Evolutionary conservation across 2,888 invertebrate species (phyloP).

Genomic region (Heliconius cydno): DNA sequence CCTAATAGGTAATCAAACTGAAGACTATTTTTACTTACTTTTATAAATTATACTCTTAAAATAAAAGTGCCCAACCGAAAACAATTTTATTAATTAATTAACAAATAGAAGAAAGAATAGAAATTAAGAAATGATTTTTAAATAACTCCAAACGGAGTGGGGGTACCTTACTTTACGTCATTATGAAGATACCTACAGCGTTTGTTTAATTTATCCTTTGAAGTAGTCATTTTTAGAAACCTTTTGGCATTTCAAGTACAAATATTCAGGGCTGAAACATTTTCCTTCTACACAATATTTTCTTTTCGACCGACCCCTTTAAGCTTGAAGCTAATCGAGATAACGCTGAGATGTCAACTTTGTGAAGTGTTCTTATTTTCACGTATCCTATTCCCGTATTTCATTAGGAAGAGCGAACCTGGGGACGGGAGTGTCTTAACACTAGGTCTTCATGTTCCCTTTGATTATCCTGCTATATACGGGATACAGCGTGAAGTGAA

Average conservation of each 20-base stretch:
- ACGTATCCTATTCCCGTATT: too few species aligned
- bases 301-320: background rate
- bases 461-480: too few species aligned
- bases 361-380: background rate
- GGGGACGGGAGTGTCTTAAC: background rate
- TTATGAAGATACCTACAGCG: conserved; percentile 17
- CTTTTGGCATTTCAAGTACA: conserved; percentile 18
- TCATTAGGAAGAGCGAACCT: too few species aligned
- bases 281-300: conserved; percentile 12
- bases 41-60: background rate
- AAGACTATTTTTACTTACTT: too few species aligned
- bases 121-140: background rate
- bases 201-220: conserved; percentile 23
- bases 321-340: conserved; percentile 7
- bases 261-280: background rate
- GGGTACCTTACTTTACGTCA: conserved; percentile 10
- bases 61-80: background rate
- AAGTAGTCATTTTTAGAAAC: conserved; percentile 12
- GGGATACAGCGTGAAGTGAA: too few species aligned
- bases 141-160: background rate
- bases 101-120: background rate
- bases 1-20: too few species aligned
- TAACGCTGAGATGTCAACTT: background rate
- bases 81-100: too few species aligned
- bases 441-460: too few species aligned